Evolutionary conservation across 2,113 vertebrate species (phyloP).

Genomic region (Dasyornis broadbenti): DNA sequence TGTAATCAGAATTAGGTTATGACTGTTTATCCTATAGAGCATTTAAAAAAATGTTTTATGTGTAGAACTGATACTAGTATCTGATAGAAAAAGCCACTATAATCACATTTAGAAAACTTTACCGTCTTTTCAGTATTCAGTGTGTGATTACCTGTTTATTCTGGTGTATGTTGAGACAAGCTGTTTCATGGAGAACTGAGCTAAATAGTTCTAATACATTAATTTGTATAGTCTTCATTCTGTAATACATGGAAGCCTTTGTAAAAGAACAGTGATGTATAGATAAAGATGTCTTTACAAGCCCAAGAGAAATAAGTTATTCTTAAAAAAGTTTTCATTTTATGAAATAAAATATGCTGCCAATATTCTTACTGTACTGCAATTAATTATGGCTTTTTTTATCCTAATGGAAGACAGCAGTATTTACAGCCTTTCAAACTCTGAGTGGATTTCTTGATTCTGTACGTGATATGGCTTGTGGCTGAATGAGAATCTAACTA

Average conservation of each 20-base stretch:
- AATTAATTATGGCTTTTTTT: slow-evolving; percentile 9
- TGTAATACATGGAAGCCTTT: neutral
- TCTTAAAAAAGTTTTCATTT: slow-evolving; percentile 27
- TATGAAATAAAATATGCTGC: neutral
- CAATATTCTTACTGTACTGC: neutral
- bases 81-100: neutral
- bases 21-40: slow-evolving; percentile 61
- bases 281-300: slow-evolving; percentile 30
- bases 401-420: neutral
- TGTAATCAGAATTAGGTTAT: slow-evolving; percentile 72
- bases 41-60: slow-evolving; percentile 16
- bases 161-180: neutral
- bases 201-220: neutral
- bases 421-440: neutral
- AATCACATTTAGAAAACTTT: neutral
- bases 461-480: neutral
- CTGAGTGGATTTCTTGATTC: neutral
- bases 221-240: neutral
- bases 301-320: slow-evolving; percentile 9
- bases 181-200: neutral
- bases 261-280: neutral
- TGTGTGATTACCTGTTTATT: neutral
- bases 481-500: neutral
- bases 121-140: neutral
- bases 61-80: slow-evolving; percentile 32